Conservation (phyloP, 2,113 vertebrate genomes). For the Cranoglanis bouderius region DNA sequence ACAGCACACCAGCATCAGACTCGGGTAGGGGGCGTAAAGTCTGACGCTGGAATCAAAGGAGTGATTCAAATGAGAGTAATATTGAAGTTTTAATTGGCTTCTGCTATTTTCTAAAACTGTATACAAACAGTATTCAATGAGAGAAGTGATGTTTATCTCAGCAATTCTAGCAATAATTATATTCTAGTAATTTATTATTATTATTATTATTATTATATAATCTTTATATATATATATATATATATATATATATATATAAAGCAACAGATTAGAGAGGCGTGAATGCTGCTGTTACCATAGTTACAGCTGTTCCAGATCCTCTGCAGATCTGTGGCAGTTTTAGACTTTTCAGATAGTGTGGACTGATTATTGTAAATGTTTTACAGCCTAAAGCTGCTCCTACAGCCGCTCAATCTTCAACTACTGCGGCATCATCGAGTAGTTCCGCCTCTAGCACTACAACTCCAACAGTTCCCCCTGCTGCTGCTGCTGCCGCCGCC, state of each 20-base stretch:
- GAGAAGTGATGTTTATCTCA: not conserved
- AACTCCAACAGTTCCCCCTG: slow-evolving; percentile 62
- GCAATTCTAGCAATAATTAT: not conserved
- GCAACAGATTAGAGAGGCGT: not conserved
- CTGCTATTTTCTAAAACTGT: not conserved
- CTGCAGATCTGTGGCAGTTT: not conserved
- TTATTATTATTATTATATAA: no score
- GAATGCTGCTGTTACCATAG: not conserved
- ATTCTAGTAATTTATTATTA: not conserved
- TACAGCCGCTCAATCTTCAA: slow-evolving; percentile 68
- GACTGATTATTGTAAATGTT: not conserved
- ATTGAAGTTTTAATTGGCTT: not conserved
- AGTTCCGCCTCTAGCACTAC: slow-evolving; percentile 66
- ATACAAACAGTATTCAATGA: not conserved
- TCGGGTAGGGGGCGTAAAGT: not conserved
- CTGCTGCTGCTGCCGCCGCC: slow-evolving; percentile 63
- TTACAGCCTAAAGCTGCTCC: slow-evolving; percentile 83
- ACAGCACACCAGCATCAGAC: not conserved
- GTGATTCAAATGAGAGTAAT: not conserved
- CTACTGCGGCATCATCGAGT: slow-evolving; percentile 60
- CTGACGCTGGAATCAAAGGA: not conserved
- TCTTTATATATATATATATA: no score
- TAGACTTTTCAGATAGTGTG: not conserved
- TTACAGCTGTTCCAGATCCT: not conserved
- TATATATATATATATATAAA: no score